A percentile compares a stretch with the other conserved stretches of the same genome.
phyloP scores from a whole-genome alignment of 2,113 vertebrate species.

The Tupaia chinensis region DNA sequence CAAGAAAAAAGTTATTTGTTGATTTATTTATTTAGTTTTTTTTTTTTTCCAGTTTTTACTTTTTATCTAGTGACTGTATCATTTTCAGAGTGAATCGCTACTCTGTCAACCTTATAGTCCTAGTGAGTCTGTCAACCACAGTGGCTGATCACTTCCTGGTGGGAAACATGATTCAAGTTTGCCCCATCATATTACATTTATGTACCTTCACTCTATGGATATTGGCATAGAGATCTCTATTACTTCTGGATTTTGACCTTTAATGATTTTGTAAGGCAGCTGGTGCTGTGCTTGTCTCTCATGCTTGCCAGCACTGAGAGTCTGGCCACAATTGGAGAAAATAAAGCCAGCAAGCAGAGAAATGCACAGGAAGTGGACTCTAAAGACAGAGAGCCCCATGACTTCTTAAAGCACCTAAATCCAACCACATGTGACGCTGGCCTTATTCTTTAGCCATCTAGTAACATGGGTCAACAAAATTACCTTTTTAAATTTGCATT shows the following conservation, averaged over 20 bases:
- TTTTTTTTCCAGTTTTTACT: background rate
- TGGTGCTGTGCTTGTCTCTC: background rate
- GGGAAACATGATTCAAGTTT: background rate
- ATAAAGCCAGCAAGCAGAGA: background rate
- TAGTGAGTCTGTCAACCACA: background rate
- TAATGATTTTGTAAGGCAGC: background rate
- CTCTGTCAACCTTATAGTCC: background rate
- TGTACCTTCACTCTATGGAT: background rate
- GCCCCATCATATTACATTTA: slow-evolving; percentile 5
- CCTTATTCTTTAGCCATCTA: background rate
- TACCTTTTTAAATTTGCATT: background rate
- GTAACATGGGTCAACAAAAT: background rate
- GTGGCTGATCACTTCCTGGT: background rate
- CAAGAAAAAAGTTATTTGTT: background rate
- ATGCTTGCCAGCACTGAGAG: background rate
- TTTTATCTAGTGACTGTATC: background rate
- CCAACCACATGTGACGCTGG: background rate
- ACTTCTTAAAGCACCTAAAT: background rate
- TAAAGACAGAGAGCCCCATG: background rate
- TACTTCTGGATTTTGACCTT: background rate
- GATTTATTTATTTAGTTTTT: background rate
- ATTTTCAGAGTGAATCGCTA: background rate
- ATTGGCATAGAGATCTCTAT: background rate
- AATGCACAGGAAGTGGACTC: background rate
- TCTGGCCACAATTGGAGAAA: background rate